These are phyloP conservation scores for Lates japonicus DNA, from an alignment of 2,797 vertebrate genomes.

Conservation along the genomic window DNA sequence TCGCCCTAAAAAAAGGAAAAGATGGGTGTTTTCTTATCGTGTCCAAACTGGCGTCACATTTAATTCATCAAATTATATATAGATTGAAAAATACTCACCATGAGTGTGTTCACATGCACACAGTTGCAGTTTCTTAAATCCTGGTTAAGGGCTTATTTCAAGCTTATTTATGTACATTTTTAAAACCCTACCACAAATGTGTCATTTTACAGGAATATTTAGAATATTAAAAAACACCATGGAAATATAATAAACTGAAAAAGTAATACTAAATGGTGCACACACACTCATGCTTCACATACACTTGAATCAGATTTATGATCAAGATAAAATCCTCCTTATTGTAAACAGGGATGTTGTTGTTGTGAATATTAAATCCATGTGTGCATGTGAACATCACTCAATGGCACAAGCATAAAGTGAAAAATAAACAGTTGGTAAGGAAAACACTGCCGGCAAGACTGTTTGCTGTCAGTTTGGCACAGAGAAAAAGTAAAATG, in stretches of 20 bases:
- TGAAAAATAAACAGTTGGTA: neutral
- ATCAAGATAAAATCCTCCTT: neutral
- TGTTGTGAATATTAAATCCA: neutral
- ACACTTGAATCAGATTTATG: neutral
- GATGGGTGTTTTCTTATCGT: constrained; percentile 31
- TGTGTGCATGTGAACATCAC: constrained; percentile 46
- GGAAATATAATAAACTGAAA: neutral
- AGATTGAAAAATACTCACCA: constrained; percentile 32
- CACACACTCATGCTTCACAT: constrained; percentile 15
- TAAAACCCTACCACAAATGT: neutral
- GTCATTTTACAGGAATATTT: neutral
- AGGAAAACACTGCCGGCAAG: neutral
- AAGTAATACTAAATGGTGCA: neutral
- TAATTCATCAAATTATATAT: constrained; percentile 27
- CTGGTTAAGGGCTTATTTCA: neutral
- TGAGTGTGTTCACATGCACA: constrained; percentile 49
- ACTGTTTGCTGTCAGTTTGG: constrained; percentile 36
- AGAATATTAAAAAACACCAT: constrained; percentile 18
- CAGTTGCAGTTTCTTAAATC: neutral
- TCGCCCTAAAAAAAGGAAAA: constrained; percentile 54
- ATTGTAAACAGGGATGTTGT: constrained; percentile 14
- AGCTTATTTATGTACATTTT: constrained; percentile 39
- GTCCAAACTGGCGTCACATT: constrained; percentile 53
- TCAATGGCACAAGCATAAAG: neutral
- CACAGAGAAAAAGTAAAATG: constrained; percentile 2